These are phyloP conservation scores for Gallinago undulata DNA, from an alignment of 2,113 vertebrate genomes.

Conservation along the genomic window DNA sequence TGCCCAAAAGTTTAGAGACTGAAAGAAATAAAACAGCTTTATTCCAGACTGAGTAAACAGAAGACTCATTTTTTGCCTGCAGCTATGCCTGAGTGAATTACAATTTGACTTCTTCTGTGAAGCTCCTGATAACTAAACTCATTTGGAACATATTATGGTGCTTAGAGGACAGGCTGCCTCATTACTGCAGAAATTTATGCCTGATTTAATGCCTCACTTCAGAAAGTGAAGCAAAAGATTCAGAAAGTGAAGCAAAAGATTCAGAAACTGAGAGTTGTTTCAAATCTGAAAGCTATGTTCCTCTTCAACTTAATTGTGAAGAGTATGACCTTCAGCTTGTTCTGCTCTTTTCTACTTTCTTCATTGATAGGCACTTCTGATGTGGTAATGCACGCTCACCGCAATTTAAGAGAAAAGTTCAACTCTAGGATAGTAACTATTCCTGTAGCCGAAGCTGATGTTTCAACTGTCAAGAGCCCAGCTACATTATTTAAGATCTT, in stretches of 20 bases:
- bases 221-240: neutral
- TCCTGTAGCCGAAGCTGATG: neutral
- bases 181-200: conserved; percentile 6
- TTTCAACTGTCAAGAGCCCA: neutral
- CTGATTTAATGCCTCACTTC: conserved; percentile 22
- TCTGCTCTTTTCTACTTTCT: neutral
- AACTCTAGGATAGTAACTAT: neutral
- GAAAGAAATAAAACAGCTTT: neutral
- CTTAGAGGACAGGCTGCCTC: conserved; percentile 1
- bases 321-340: conserved; percentile 3
- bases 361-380: neutral
- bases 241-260: neutral
- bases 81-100: neutral
- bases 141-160: neutral
- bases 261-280: neutral
- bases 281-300: conserved; percentile 8
- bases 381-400: neutral
- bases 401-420: neutral
- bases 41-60: neutral
- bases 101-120: neutral
- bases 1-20: neutral
- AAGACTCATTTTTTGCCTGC: neutral
- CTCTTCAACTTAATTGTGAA: conserved; percentile 8
- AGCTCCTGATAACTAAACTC: neutral
- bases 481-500: neutral